Percentiles rank a stretch among this genome's conserved stretches.
Conservation (phyloP, 2,113 vertebrate genomes). For the Zeus faber region DNA sequence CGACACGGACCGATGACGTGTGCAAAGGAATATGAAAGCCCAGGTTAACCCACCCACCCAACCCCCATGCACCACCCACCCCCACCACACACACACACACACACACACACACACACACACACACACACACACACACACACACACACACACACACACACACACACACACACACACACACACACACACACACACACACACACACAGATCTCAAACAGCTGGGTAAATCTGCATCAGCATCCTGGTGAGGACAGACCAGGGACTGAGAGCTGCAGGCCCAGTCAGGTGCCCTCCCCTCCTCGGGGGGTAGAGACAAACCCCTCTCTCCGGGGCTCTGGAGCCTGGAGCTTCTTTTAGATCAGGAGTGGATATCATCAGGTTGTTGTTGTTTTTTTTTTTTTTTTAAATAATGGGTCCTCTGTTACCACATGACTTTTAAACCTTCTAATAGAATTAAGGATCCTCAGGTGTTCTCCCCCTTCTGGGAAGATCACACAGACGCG, state of each 20-base stretch:
- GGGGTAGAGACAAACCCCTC: slow-evolving; percentile 23
- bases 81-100: too few relatives aligned
- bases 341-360: slow-evolving; percentile 17
- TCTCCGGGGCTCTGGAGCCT: slow-evolving; percentile 3
- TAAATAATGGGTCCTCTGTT: not conserved
- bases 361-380: too few relatives aligned
- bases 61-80: slow-evolving; percentile 6
- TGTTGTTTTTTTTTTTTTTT: too few relatives aligned
- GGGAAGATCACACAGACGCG: not conserved
- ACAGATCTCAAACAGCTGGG: slow-evolving; percentile 58
- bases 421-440: not conserved
- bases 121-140: too few relatives aligned
- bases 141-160: slow-evolving; percentile 1
- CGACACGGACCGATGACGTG: too few relatives aligned
- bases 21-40: too few relatives aligned
- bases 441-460: not conserved
- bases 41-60: too few relatives aligned
- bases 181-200: not conserved
- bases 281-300: slow-evolving; percentile 40
- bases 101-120: slow-evolving; percentile 11
- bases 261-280: slow-evolving; percentile 23
- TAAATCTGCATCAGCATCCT: slow-evolving; percentile 41
- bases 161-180: not conserved
- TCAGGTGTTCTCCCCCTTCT: not conserved
- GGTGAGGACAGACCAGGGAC: slow-evolving; percentile 29